Percentiles rank a stretch among this genome's conserved stretches.
Conservation (phyloP, 1,140 invertebrate species). For the Aleiodes sp. region DNA sequence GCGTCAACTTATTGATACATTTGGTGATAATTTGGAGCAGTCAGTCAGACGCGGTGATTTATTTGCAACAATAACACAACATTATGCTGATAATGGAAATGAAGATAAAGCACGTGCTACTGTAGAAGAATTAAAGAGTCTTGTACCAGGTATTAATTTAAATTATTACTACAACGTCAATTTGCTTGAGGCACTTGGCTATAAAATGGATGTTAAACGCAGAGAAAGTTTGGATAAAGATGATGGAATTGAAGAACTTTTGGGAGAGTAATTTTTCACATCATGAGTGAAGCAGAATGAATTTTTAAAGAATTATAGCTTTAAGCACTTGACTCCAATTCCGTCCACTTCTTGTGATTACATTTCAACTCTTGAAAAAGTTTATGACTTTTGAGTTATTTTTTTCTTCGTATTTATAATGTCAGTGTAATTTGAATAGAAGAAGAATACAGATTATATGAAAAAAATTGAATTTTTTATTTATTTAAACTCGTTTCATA, state of each 20-base stretch:
- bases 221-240: conserved; percentile 58
- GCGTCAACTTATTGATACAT: conserved; percentile 66
- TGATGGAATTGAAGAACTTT: conserved; percentile 60
- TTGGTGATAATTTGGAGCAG: conserved; percentile 65
- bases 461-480: conserved; percentile 13
- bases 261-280: conserved; percentile 52
- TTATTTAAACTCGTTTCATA: conserved; percentile 10
- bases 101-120: conserved; percentile 55
- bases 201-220: conserved; percentile 53
- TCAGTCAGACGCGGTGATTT: conserved; percentile 68
- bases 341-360: conserved; percentile 14
- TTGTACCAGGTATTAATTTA: conserved; percentile 62
- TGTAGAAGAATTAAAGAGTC: conserved; percentile 56
- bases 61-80: conserved; percentile 67
- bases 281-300: neutral
- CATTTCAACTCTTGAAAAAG: neutral
- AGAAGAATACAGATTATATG: too few relatives aligned
- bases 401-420: neutral
- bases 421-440: too few relatives aligned
- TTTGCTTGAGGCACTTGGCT: conserved; percentile 57
- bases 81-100: conserved; percentile 62
- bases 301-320: neutral
- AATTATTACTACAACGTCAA: conserved; percentile 58
- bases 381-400: too few relatives aligned
- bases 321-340: neutral